Base-by-base conservation (phyloP, 2,888 invertebrate genomes). In the Xylophagus ater region DNA sequence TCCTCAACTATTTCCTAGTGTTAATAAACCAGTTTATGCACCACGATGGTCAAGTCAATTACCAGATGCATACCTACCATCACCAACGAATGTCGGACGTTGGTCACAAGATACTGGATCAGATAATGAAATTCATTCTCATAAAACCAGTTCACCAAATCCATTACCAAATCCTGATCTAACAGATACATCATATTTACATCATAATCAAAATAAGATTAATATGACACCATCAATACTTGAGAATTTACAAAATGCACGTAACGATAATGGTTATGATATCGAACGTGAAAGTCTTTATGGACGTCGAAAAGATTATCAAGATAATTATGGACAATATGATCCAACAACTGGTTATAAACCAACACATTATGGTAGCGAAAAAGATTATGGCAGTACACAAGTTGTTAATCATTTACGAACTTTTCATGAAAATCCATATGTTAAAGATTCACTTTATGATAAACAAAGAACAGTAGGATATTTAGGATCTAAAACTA, bases 81-180 rank as follows among this genome's bases (percentile, higher is more conserved):
- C 68, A 38, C 61, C 71, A 14, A 66, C 68, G 26, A 68, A 41
- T 40, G 56, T 64, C 29, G 73, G 79, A 13, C 73, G 82, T 23
- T 84, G 85, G 85, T 82, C 83, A 0, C 82, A 81, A 41, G 82
- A 82, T 47, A 81, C 83, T 0, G 81, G 76, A 6, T 82, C 84
- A 0, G 85, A 84, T 55, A 80, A 77, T 53, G 83, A 83, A 52
- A 72, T 74, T 21, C 72, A 72, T 40, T 60, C 61, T 2, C 62
- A 72, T 51, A 73, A 73, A 53, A 74, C 69, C 2, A 71, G 66
- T 41, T 76, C 76, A 21, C 82, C 83, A 1, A 78, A 84, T 51
- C 78, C 77, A 2, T 52, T 77, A 48, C 82, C 84, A n/a, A 77
- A 79, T 65, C 83, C 84, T 0, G 84, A 84, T 55, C 74, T 84